Base-by-base conservation (phyloP, 2,888 invertebrate genomes). In the Oegoconia quadripuncta region DNA sequence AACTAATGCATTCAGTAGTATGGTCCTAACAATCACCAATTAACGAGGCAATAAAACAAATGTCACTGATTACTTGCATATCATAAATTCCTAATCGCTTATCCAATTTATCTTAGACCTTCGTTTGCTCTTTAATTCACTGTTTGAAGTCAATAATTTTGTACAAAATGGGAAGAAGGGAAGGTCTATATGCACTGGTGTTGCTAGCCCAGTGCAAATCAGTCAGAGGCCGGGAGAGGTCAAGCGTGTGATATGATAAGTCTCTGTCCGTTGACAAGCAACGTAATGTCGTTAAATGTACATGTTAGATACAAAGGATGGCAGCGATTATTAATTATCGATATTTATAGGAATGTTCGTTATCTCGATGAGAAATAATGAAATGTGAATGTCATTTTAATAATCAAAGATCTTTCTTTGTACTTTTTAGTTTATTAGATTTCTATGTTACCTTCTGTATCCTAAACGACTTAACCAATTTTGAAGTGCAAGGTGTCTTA, bases 161-260 rank as follows among this genome's bases (percentile, higher is more conserved):
- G 11, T 11, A 22, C 39, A 23, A 42, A 30, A 39, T 15, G 27
- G 15, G 26, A 14, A 5, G 27, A 42, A 41, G 26, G 34, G 42
- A 22, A 55, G 69, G 38, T 72, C 72, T 55, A 37, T 14, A 34
- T 48, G 49, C 33, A 42, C 30, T 71, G 68, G 76, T 50, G 13
- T 29, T 41, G 28, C 42, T 66, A 76, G 74, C 74, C 46, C 43
- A 66, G 63, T 69, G 73, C 76, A 74, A 76, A 81, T 81, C 79
- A 77, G 74, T 73, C 71, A 75, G 56, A 76, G 82, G 74, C 75
- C 66, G 61, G 46, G 50, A 39, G 40, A 63, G 76, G 77, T 80
- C 74, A 72, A 50, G 46, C 60, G 62, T 55, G 53, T 51, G 60
- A 64, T 56, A 50, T 40, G 72, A 70, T 73, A 75, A 73, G 50